Base-by-base conservation (phyloP, 30 jellyfish, hydroid and myxozoan species). In the Aurelia aurita region DNA sequence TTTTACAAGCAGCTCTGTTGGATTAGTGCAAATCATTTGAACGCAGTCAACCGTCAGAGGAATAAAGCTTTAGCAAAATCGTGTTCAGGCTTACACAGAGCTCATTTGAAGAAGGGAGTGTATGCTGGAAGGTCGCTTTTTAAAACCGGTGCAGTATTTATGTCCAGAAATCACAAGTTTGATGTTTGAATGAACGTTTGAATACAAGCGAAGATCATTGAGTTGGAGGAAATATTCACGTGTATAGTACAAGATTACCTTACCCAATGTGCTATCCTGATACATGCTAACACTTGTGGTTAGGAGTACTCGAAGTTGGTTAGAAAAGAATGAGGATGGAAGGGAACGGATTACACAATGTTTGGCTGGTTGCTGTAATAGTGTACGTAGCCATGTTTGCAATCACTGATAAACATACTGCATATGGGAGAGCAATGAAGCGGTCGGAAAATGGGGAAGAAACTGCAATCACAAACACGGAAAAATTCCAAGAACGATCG, bases 311-410 rank as follows among this genome's bases (percentile, higher is more conserved):
- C 72, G 93, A 83, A 83, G 64, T 47, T 83, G 87, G 93, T 57
- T 60, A 83, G 25, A 69, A 49, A 83, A 62, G 77, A 83, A 83
- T 83, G 87, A 83, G 93, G 93, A 83, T 83, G 93, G 93, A 83
- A 65, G 78, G 85, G 26, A 58, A 31, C 62, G 82, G 93, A 83
- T 83, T 70, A 70, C 80, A 32, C 58, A n/a, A 44, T 83, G 74
- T 83, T 57, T 83, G 76, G 83, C 19, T 49, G 15, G 78, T 69
- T 35, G 77, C 58, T 29, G 32, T 76, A 32, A 59, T 67, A 67
- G 58, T 34, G 18, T 77, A 60, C 46, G 79, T 34, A 58, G 71
- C 69, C 45, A 53, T 77, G 21, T 77, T 27, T 25, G 25, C 63
- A 16, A 22, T 59, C 18, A 43, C 58, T 31, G 63, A 77, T 29